These are phyloP conservation scores for Diploptera punctata DNA, from an alignment of 2,888 invertebrate species.

Conservation along the genomic window DNA sequence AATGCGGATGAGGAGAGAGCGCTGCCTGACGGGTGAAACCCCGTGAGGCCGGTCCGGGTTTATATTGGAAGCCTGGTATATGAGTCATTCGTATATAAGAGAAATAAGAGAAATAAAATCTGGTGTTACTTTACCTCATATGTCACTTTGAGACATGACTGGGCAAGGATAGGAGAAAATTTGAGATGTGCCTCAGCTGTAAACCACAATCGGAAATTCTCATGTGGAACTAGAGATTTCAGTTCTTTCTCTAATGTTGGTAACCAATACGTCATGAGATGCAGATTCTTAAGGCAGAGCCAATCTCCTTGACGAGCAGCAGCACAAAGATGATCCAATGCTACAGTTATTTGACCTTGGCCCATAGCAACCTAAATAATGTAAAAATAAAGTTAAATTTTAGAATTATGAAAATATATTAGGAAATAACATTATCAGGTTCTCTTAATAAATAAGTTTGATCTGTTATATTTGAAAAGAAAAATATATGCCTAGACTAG, in stretches of 20 bases:
- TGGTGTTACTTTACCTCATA: slow-evolving; percentile 73
- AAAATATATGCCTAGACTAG: too few relatives aligned
- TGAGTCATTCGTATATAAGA: too few relatives aligned
- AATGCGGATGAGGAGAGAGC: too few relatives aligned
- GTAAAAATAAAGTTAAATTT: too few relatives aligned
- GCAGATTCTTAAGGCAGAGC: slow-evolving; percentile 83
- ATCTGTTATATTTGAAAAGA: too few relatives aligned
- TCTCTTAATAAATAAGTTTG: too few relatives aligned
- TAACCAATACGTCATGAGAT: slow-evolving; percentile 74
- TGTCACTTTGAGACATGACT: slow-evolving; percentile 79
- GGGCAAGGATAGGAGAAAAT: slow-evolving; percentile 77
- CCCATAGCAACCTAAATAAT: slow-evolving; percentile 74
- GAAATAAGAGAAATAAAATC: too few relatives aligned
- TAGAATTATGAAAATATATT: too few relatives aligned
- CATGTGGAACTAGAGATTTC: slow-evolving; percentile 56
- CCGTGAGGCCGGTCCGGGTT: too few relatives aligned
- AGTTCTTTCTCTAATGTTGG: slow-evolving; percentile 72
- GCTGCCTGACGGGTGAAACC: too few relatives aligned
- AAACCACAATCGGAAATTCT: slow-evolving; percentile 81
- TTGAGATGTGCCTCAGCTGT: slow-evolving; percentile 81
- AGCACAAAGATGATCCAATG: slow-evolving; percentile 63
- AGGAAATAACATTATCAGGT: too few relatives aligned
- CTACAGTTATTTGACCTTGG: slow-evolving; percentile 74
- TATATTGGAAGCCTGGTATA: too few relatives aligned
- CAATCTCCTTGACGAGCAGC: slow-evolving; percentile 71